Conservation (phyloP, 2,113 vertebrate genomes). For the Fulmarus glacialis region DNA sequence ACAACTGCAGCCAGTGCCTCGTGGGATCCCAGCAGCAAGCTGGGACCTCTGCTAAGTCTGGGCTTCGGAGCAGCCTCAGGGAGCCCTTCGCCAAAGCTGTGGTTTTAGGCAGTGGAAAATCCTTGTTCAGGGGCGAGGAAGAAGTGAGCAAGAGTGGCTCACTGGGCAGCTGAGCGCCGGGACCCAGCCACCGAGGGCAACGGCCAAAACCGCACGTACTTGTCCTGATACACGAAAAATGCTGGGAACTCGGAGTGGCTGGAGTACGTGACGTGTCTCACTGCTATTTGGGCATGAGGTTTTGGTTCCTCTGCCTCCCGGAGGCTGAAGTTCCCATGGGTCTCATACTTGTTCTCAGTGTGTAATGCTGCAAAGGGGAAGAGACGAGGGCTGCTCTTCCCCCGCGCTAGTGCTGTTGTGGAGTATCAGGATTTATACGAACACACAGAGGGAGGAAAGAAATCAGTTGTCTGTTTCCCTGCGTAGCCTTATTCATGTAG, state of each 20-base stretch:
- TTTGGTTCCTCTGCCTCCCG: background rate
- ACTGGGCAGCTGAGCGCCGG: background rate
- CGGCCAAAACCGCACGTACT: background rate
- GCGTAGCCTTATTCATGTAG: background rate
- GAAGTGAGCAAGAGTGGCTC: background rate
- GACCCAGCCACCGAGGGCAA: accelerated
- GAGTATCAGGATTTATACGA: background rate
- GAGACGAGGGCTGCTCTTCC: background rate
- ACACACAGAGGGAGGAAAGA: background rate
- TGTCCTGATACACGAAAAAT: background rate
- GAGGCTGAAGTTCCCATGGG: background rate
- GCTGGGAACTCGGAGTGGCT: background rate
- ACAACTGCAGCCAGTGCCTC: background rate
- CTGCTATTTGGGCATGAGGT: background rate
- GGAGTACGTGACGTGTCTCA: background rate
- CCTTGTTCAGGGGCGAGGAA: background rate
- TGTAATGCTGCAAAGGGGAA: background rate
- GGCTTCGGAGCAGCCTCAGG: background rate
- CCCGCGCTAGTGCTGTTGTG: accelerated
- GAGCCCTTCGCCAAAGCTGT: background rate
- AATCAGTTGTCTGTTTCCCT: background rate
- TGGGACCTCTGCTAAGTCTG: background rate
- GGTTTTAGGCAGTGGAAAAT: background rate
- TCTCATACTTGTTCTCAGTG: background rate
- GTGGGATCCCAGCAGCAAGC: background rate